A percentile compares a stretch with the other conserved stretches of the same genome.
Conservation (phyloP, 2,113 vertebrate species). For the Ictidomys tridecemlineatus region DNA sequence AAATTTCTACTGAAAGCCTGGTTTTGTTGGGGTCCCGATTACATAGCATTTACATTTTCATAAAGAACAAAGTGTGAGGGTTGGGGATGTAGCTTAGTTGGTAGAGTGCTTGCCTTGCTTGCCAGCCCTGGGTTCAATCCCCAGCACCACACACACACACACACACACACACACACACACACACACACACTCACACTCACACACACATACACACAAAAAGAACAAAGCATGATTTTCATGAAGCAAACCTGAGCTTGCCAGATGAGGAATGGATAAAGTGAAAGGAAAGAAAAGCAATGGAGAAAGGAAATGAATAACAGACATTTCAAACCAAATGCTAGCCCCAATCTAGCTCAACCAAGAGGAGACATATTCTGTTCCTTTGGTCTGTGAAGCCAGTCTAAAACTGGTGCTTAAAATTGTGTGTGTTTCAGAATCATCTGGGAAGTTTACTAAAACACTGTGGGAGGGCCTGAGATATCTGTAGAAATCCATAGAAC, state of each 20-base stretch:
- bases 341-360: no score
- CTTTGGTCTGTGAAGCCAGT: not conserved
- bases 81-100: no score
- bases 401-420: not conserved
- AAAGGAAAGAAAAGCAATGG: conserved; percentile 4
- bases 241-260: not conserved
- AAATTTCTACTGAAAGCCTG: not conserved
- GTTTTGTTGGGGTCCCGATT: conserved; percentile 14
- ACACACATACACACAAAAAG: not conserved
- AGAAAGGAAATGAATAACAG: not conserved
- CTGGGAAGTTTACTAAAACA: not conserved
- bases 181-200: no score
- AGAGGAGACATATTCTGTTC: not conserved
- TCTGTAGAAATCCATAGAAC: no score
- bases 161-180: no score
- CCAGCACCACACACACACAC: no score
- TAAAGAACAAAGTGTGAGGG: not conserved
- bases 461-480: not conserved
- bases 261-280: not conserved
- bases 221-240: not conserved
- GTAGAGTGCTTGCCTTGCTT: no score
- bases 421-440: not conserved
- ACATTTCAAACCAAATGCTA: not conserved
- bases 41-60: not conserved
- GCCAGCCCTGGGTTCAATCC: no score